Conservation (phyloP, 2,888 invertebrate species). For the Drosophila mulleri region DNA sequence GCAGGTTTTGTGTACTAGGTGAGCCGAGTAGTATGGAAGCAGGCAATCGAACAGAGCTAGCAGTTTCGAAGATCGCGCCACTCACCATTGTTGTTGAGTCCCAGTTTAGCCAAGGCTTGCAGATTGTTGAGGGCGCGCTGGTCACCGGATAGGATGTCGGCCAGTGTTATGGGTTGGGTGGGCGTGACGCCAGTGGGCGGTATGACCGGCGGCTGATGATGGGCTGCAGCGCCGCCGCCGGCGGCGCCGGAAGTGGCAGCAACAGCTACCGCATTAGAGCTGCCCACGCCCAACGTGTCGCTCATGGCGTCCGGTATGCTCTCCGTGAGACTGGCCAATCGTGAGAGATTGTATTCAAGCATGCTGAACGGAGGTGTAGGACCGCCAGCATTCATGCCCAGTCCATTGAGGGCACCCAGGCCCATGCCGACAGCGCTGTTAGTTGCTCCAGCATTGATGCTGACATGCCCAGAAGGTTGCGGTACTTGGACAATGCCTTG, state of each 20-base stretch:
- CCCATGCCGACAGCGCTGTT: conserved; percentile 63
- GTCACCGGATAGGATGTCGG: conserved; percentile 90
- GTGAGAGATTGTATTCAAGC: conserved; percentile 94
- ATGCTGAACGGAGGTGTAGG: conserved; percentile 88
- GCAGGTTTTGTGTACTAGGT: neutral
- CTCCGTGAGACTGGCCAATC: conserved; percentile 92
- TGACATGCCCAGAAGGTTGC: conserved; percentile 54
- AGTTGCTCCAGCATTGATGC: conserved; percentile 54
- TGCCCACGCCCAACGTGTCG: conserved; percentile 79
- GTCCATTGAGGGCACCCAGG: conserved; percentile 64
- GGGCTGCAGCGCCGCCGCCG: conserved; percentile 37
- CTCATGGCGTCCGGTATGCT: conserved; percentile 86
- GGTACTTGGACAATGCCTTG: conserved; percentile 65
- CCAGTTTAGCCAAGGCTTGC: conserved; percentile 95
- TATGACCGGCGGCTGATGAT: conserved; percentile 75
- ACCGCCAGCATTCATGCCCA: conserved; percentile 70
- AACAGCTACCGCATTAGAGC: conserved; percentile 37
- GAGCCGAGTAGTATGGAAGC: conserved; percentile 3
- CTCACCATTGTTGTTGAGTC: conserved; percentile 89
- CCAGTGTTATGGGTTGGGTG: conserved; percentile 89
- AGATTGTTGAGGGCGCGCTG: conserved; percentile 94
- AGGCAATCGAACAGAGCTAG: conserved; percentile 4
- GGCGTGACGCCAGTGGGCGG: conserved; percentile 86
- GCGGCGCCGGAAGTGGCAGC: conserved; percentile 32
- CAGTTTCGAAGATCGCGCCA: conserved; percentile 19